Conservation (phyloP, 2,888 invertebrate genomes). For the Chalcosyrphus nemorum region DNA sequence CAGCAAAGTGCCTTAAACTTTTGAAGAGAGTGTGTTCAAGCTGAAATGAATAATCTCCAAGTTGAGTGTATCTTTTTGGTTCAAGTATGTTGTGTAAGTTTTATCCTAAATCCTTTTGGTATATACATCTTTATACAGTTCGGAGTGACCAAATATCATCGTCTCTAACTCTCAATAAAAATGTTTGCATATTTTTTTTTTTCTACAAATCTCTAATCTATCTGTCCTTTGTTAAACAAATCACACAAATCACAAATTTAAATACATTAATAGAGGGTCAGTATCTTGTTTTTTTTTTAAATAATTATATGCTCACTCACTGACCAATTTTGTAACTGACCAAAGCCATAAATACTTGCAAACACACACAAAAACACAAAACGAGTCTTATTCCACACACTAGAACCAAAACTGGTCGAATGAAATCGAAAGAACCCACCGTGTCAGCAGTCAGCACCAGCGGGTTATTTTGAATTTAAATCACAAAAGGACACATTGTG, state of each 20-base stretch:
- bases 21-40: no score
- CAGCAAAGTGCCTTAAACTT: no score
- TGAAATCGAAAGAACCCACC: constrained; percentile 35
- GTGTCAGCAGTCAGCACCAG: background rate
- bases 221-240: no score
- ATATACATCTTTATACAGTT: no score
- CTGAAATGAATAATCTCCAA: no score
- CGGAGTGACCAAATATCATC: no score
- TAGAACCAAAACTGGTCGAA: background rate
- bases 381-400: background rate
- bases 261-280: background rate
- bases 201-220: no score
- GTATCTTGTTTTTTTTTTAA: background rate
- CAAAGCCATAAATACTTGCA: background rate
- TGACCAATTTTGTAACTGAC: background rate
- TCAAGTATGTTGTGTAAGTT: no score
- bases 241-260: background rate
- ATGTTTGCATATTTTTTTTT: no score
- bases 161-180: no score
- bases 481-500: constrained; percentile 30
- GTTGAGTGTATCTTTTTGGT: no score
- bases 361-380: background rate
- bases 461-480: constrained; percentile 3
- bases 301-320: background rate
- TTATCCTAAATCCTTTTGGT: no score